Evolutionary conservation across 2,113 vertebrate species (phyloP).

Genomic region (Heterochromis multidens): DNA sequence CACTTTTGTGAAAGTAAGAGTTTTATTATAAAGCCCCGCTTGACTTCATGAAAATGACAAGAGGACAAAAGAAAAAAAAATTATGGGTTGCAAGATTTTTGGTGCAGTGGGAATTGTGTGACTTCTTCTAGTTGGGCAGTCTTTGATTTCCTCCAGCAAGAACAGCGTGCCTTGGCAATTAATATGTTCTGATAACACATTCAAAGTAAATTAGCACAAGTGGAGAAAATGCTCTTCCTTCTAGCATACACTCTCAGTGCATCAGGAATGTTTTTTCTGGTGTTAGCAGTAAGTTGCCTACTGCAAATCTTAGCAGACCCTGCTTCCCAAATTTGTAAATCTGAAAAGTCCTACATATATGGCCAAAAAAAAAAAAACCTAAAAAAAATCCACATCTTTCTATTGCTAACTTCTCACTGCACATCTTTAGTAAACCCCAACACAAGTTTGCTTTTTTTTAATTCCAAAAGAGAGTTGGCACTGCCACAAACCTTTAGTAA

Average conservation of each 20-base stretch:
- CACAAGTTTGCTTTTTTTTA: neutral
- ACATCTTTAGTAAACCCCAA: neutral
- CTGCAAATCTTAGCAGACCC: neutral
- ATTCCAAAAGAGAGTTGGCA: neutral
- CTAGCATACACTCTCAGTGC: neutral
- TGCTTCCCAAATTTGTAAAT: neutral
- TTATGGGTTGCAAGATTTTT: neutral
- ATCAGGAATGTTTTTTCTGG: neutral
- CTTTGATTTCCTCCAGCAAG: neutral
- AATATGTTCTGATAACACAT: neutral
- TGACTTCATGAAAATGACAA: neutral
- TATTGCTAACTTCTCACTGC: neutral
- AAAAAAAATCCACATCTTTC: neutral
- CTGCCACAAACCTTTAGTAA: neutral
- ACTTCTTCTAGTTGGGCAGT: neutral
- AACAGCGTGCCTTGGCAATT: neutral
- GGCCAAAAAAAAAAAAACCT: neutral
- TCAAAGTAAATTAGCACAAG: neutral
- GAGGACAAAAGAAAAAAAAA: neutral
- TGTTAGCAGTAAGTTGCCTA: neutral
- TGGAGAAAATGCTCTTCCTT: neutral
- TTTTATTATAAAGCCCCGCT: neutral
- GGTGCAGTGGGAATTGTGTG: neutral
- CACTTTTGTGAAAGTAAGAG: neutral
- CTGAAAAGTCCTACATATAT: neutral